These are phyloP conservation scores for Sula dactylatra DNA, from an alignment of 2,113 vertebrate species.

Conservation along the genomic window DNA sequence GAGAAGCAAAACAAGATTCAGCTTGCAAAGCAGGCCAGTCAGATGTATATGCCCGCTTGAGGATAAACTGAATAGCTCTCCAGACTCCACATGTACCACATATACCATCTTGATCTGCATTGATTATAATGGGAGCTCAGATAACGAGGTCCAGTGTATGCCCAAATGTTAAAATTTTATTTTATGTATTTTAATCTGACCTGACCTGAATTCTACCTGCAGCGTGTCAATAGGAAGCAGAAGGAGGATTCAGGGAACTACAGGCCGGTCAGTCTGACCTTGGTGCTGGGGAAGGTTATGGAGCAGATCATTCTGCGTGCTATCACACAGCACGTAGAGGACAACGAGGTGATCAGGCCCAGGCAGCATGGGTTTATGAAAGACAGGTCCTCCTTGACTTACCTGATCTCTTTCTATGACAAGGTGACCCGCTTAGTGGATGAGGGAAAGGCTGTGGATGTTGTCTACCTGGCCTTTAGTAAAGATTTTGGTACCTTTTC, in stretches of 20 bases:
- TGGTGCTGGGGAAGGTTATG: not conserved
- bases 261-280: not conserved
- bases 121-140: not conserved
- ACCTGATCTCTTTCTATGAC: not conserved
- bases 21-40: not conserved
- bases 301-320: not conserved
- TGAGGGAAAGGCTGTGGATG: not conserved
- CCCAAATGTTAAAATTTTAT: not conserved
- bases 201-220: not conserved
- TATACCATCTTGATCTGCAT: not conserved
- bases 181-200: not conserved
- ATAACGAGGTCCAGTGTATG: fast-evolving
- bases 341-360: not conserved
- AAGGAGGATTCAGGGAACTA: not conserved
- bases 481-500: not conserved
- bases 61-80: not conserved
- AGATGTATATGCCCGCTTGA: not conserved
- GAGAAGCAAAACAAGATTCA: not conserved
- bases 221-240: not conserved
- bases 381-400: not conserved
- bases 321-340: fast-evolving
- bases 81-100: not conserved
- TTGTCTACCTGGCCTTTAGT: not conserved
- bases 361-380: not conserved
- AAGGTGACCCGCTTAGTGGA: too few relatives aligned